Evolutionary conservation across 1,140 invertebrate genomes (phyloP), one percentile per base, ranked within the genome.

Genomic region (Myzus persicae): DNA sequence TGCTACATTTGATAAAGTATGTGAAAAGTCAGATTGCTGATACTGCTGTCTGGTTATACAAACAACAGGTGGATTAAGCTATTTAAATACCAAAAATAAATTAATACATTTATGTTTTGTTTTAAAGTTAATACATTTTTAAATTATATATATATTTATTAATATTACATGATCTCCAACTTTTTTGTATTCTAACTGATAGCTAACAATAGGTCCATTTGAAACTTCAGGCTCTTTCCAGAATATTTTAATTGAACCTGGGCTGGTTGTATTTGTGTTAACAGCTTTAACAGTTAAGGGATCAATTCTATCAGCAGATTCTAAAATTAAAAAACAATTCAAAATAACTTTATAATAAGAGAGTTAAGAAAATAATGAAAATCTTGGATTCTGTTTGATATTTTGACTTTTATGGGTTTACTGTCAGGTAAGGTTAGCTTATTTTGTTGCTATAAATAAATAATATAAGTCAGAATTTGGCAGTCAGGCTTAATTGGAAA

Each of bases 161-260:
- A 82, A 94, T 95, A 95, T 96, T 95, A 96, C 96, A 95, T 96
- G 96, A 95, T 96, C 95, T 90, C 96, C 95, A 94, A 97, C 95
- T 93, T 96, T 95, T 93, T 96, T 96, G 94, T 98, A 97, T 94
- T 97, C 96, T 46, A 99, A 97, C 90, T 97, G 96, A 95, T 98
- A 99, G 1, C 97, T 97, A 9, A 98, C 96, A 84, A 99, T 97
- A 46, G 98, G 95, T 1, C 98, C 98, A 95, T 99, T 99, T 0
- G 98, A 98, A 93, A 97, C 95, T n/a, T 94, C 92, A 0, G 98
- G 98, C 94, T 97, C 97, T 0, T 96, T 95, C 98, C 98, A 99
- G 22, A 94, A 95, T n/a, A 96, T 87, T 46, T 90, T 93, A 22
- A 94, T 94, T 59, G 93, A 93, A 22, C 89, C 93, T 31, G n/a